Conservation (phyloP, 2,888 invertebrate species). For the Drosophila macrospina region DNA sequence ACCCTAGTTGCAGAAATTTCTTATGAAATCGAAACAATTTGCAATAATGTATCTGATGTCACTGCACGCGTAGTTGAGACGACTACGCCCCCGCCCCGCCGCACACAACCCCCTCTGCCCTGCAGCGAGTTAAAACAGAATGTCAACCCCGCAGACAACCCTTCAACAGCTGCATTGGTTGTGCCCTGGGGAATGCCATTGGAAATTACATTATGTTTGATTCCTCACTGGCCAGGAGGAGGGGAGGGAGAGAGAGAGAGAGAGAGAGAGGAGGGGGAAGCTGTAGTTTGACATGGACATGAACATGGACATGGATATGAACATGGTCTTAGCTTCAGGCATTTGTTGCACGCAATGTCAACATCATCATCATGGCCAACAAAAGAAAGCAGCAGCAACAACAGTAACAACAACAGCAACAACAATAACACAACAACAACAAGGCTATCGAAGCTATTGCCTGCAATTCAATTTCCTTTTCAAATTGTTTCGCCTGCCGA, state of each 20-base stretch:
- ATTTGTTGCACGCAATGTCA: conserved; percentile 76
- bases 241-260: too few relatives aligned
- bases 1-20: conserved; percentile 62
- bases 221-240: conserved; percentile 4
- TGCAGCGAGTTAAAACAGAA: conserved; percentile 20
- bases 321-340: conserved; percentile 41
- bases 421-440: conserved; percentile 7
- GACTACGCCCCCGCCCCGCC: conserved; percentile 19
- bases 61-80: conserved; percentile 63
- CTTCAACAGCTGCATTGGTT: conserved; percentile 34
- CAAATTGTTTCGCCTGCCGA: conserved; percentile 54
- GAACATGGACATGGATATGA: conserved; percentile 13
- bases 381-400: conserved; percentile 5
- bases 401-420: conserved; percentile 9
- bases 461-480: conserved; percentile 76
- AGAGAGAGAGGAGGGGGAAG: too few relatives aligned
- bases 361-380: conserved; percentile 55
- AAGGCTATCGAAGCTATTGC: conserved; percentile 33
- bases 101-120: background rate
- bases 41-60: conserved; percentile 81
- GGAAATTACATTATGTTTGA: conserved; percentile 68
- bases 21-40: conserved; percentile 81
- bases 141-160: conserved; percentile 16
- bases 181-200: conserved; percentile 46
- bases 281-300: background rate